Conservation (phyloP, 37 sponge, comb jelly and placozoan species). For the Axinella damicornis region DNA sequence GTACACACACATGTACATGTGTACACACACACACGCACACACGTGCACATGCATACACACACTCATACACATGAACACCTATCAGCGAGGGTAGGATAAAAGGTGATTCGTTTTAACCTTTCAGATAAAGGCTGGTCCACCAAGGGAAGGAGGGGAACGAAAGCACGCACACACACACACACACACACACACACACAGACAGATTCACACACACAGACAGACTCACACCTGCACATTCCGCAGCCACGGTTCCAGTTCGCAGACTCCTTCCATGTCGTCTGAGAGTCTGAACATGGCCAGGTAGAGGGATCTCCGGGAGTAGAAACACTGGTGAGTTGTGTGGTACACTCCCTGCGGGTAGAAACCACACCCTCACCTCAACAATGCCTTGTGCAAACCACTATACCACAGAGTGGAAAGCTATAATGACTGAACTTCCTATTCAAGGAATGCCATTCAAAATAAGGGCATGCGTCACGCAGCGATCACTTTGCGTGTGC, state of each 20-base stretch:
- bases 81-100: too few relatives aligned
- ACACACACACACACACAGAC: slow-evolving; percentile 30
- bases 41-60: too few relatives aligned
- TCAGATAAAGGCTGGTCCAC: not conserved
- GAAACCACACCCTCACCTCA: not conserved
- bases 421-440: too few relatives aligned
- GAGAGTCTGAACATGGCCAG: slow-evolving; percentile 80
- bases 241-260: slow-evolving; percentile 88
- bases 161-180: not conserved
- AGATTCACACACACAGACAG: slow-evolving; percentile 9
- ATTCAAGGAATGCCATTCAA: too few relatives aligned
- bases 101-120: not conserved
- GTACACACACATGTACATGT: not conserved
- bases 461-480: too few relatives aligned
- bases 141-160: not conserved
- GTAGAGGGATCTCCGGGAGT: slow-evolving; percentile 85
- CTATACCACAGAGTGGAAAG: too few relatives aligned
- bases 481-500: too few relatives aligned
- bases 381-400: too few relatives aligned
- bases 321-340: slow-evolving; percentile 96
- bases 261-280: slow-evolving; percentile 71
- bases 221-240: slow-evolving; percentile 83
- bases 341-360: slow-evolving; percentile 83
- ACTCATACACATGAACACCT: too few relatives aligned
- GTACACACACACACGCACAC: too few relatives aligned